Evolutionary conservation across 2,888 invertebrate genomes (phyloP).

Genomic region (Macaria notata): DNA sequence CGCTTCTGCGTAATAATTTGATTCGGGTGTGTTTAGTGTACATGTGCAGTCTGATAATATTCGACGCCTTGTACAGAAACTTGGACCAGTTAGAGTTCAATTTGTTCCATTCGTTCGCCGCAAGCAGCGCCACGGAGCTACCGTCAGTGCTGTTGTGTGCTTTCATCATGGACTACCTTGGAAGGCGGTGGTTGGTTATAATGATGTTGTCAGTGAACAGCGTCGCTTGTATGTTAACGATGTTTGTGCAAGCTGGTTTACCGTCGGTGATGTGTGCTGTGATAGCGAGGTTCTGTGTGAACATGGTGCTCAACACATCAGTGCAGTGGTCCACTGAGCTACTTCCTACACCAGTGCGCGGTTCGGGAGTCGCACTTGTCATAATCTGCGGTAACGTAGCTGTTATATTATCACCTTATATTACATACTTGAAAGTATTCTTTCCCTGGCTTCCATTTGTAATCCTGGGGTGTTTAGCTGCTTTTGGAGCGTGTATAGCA

Average conservation of each 20-base stretch:
- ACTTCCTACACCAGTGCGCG: constrained; percentile 55
- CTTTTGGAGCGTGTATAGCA: constrained; percentile 42
- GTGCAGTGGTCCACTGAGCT: constrained; percentile 60
- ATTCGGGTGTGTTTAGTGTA: constrained; percentile 50
- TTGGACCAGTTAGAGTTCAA: constrained; percentile 53
- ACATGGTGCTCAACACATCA: constrained; percentile 46
- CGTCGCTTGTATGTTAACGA: constrained; percentile 47
- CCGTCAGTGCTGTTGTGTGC: constrained; percentile 54
- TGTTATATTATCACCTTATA: constrained; percentile 52
- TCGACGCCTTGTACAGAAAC: constrained; percentile 54
- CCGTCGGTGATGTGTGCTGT: constrained; percentile 51
- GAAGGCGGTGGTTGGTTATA: constrained; percentile 53
- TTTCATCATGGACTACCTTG: constrained; percentile 55
- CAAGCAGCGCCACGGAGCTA: constrained; percentile 53
- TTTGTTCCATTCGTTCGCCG: constrained; percentile 56
- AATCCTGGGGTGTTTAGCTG: constrained; percentile 46
- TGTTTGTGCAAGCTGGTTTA: constrained; percentile 44
- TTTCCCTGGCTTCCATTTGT: constrained; percentile 56
- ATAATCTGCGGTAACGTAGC: constrained; percentile 56
- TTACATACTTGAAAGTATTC: constrained; percentile 56
- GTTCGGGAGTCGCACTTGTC: constrained; percentile 50
- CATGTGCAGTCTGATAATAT: constrained; percentile 50
- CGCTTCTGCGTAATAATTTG: constrained; percentile 48
- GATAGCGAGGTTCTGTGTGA: constrained; percentile 54
- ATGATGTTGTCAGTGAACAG: constrained; percentile 41